Evolutionary conservation across 2,888 invertebrate genomes (phyloP).

Genomic region (Cosmia trapezina): DNA sequence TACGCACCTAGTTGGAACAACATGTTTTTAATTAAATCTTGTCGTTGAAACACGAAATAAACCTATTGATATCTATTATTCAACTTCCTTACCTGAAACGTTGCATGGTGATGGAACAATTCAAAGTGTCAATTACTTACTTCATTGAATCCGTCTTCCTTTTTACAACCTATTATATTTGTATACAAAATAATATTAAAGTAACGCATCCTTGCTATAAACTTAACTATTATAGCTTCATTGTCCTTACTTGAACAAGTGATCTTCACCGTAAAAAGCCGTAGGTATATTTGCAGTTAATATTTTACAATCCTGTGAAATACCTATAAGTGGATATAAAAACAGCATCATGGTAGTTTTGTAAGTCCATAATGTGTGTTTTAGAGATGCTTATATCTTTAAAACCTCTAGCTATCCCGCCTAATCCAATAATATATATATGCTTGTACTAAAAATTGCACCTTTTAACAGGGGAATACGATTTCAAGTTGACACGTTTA

Average conservation of each 20-base stretch:
- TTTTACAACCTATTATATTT: constrained; percentile 53
- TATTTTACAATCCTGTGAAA: constrained; percentile 40
- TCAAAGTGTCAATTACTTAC: constrained; percentile 15
- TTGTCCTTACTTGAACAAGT: constrained; percentile 52
- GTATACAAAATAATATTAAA: constrained; percentile 40
- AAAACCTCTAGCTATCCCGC: background rate
- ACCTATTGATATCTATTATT: background rate
- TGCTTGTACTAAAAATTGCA: background rate
- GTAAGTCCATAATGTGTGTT: constrained; percentile 3
- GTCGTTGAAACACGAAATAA: background rate
- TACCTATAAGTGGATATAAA: constrained; percentile 16
- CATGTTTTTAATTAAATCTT: background rate
- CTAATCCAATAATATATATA: background rate
- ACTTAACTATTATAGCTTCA: constrained; percentile 48
- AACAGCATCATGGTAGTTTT: constrained; percentile 3
- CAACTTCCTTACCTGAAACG: background rate
- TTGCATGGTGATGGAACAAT: background rate
- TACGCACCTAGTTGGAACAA: background rate
- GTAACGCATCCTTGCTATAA: constrained; percentile 51
- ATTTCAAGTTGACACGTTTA: background rate
- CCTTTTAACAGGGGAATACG: background rate
- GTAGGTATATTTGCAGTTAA: constrained; percentile 23
- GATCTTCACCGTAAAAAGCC: constrained; percentile 41
- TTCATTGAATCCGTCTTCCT: constrained; percentile 37
- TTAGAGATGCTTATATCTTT: background rate